Conservation (phyloP, 2,888 invertebrate species). For the Andrena camellia region DNA sequence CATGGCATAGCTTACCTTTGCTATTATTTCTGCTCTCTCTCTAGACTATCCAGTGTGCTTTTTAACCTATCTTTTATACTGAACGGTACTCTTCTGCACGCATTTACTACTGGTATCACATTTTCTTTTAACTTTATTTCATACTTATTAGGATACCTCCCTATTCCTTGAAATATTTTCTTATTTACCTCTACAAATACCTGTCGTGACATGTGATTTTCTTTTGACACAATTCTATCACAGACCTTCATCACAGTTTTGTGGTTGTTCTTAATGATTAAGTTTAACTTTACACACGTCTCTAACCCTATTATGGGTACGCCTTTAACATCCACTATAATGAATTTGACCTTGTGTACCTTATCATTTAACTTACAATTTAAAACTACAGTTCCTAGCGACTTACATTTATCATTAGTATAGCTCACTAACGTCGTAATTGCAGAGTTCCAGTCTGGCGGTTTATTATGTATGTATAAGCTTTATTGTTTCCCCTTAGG, state of each 20-base stretch:
- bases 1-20: slow-evolving; percentile 34
- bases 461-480: neutral
- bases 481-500: too few species aligned
- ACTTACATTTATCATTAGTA: neutral
- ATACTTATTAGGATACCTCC: slow-evolving; percentile 8
- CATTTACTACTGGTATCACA: neutral
- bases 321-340: slow-evolving; percentile 6
- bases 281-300: neutral
- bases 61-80: slow-evolving; percentile 13
- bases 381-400: neutral
- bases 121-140: slow-evolving; percentile 15
- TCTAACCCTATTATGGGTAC: slow-evolving; percentile 3
- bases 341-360: neutral
- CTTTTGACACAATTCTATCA: neutral
- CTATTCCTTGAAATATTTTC: slow-evolving; percentile 11
- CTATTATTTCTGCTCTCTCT: slow-evolving; percentile 27
- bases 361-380: neutral
- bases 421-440: slow-evolving; percentile 5
- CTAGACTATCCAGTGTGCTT: neutral
- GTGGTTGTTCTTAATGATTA: neutral
- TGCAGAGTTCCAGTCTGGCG: neutral
- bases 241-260: neutral
- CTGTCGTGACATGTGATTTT: neutral
- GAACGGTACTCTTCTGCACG: slow-evolving; percentile 17
- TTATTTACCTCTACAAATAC: neutral